phyloP scores from a whole-genome alignment of 2,797 vertebrate genomes.

The Vireo griseus region DNA sequence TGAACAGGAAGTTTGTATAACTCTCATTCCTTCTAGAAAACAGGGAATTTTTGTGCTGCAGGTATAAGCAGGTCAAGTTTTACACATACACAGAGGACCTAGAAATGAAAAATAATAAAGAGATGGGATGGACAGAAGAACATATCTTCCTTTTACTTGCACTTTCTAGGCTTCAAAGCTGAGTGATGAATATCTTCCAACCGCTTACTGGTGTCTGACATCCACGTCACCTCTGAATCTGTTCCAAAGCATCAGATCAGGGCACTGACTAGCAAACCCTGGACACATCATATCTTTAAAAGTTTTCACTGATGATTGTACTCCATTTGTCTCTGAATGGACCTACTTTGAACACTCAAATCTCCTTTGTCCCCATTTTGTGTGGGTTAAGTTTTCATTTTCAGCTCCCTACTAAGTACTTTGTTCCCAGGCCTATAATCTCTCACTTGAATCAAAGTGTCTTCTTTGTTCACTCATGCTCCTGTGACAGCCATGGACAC shows the following conservation, averaged over 20 bases:
- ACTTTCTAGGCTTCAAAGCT: not conserved
- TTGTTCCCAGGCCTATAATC: not conserved
- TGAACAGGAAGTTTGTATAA: not conserved
- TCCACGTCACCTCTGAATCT: not conserved
- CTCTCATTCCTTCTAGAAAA: not conserved
- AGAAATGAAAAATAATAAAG: not conserved
- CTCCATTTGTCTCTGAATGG: not conserved
- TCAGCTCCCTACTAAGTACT: not conserved
- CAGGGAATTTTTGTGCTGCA: not conserved
- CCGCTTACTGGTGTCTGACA: not conserved
- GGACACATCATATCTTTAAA: not conserved
- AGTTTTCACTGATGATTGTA: not conserved
- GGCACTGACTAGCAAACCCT: not conserved
- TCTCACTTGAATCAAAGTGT: not conserved
- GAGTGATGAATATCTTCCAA: not conserved
- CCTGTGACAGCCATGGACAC: not conserved
- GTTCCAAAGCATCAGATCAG: not conserved
- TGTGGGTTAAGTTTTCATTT: conserved; percentile 21
- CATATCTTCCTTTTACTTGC: not conserved
- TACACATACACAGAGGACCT: not conserved
- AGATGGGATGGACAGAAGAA: not conserved
- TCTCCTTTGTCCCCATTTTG: not conserved
- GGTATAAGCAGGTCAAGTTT: not conserved
- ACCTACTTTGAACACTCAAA: not conserved
- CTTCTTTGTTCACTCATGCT: conserved; percentile 16